Percentiles rank a stretch among this genome's conserved stretches.
These are phyloP conservation scores for Nemurella pictetii DNA, from an alignment of 2,888 invertebrate species.

Conservation along the genomic window DNA sequence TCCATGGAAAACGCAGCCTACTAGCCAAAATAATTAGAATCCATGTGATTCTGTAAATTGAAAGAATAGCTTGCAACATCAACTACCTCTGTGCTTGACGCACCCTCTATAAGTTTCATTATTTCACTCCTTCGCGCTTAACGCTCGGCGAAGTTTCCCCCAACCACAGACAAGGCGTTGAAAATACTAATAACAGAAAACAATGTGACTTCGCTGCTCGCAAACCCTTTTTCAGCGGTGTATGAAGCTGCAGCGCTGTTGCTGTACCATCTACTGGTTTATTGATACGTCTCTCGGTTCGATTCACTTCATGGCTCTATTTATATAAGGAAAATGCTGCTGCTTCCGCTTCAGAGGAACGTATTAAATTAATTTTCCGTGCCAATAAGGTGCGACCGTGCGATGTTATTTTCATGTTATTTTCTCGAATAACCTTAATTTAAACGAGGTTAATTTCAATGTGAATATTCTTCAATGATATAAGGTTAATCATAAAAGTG, in stretches of 20 bases:
- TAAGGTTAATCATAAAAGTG: no score
- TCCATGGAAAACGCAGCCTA: not conserved
- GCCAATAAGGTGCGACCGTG: no score
- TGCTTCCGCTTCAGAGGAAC: no score
- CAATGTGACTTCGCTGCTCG: not conserved
- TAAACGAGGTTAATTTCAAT: no score
- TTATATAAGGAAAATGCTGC: no score
- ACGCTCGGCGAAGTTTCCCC: not conserved
- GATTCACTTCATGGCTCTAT: no score
- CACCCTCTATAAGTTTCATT: constrained; percentile 18
- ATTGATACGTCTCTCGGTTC: constrained; percentile 38
- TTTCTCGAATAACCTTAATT: no score
- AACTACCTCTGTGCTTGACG: not conserved
- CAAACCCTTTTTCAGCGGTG: constrained; percentile 14
- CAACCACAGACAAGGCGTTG: not conserved
- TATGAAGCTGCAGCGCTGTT: no score
- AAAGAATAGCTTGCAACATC: constrained; percentile 6
- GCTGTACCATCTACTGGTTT: constrained; percentile 33
- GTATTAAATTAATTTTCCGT: no score
- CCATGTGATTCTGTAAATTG: not conserved
- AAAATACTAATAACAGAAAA: constrained; percentile 11
- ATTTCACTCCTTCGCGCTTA: constrained; percentile 7
- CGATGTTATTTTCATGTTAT: no score
- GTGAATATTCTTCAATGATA: no score
- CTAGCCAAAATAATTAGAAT: not conserved